Percentiles rank a stretch among this genome's conserved stretches.
These are phyloP conservation scores for Ophiodon elongatus DNA, from an alignment of 2,113 vertebrate genomes.

Conservation along the genomic window DNA sequence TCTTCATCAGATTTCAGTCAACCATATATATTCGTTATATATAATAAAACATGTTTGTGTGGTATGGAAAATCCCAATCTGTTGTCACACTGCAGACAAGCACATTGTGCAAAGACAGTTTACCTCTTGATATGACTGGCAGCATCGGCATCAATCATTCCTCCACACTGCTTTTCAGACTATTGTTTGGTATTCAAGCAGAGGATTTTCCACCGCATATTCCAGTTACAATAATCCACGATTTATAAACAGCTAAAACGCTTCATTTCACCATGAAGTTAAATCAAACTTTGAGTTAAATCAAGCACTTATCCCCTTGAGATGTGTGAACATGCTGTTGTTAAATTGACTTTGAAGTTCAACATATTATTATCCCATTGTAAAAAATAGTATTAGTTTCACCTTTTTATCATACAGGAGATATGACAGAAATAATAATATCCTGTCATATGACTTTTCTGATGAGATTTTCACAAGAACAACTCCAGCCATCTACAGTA, in stretches of 20 bases:
- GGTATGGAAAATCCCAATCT: conserved; percentile 30
- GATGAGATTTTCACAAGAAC: neutral
- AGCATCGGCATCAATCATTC: conserved; percentile 14
- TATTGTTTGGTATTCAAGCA: conserved; percentile 37
- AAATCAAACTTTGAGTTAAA: neutral
- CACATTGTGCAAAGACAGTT: conserved; percentile 31
- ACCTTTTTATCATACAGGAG: neutral
- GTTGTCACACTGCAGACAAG: conserved; percentile 31
- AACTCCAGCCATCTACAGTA: neutral
- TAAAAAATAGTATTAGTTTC: neutral
- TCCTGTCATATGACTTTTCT: neutral
- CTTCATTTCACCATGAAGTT: neutral
- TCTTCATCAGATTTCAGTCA: neutral
- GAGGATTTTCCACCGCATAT: conserved; percentile 2
- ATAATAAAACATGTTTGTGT: neutral
- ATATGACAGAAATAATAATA: neutral
- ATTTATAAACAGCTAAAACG: neutral
- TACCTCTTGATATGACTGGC: conserved; percentile 10
- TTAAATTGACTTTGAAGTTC: neutral
- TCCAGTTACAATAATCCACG: conserved; percentile 1
- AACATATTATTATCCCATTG: neutral
- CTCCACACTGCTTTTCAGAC: conserved; percentile 29
- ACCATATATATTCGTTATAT: no score
- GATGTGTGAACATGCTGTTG: neutral
- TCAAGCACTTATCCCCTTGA: neutral